A percentile compares a stretch with the other conserved stretches of the same genome.
Evolutionary conservation across 2,797 vertebrate species (phyloP).

Genomic region (Poeciliopsis infans): DNA sequence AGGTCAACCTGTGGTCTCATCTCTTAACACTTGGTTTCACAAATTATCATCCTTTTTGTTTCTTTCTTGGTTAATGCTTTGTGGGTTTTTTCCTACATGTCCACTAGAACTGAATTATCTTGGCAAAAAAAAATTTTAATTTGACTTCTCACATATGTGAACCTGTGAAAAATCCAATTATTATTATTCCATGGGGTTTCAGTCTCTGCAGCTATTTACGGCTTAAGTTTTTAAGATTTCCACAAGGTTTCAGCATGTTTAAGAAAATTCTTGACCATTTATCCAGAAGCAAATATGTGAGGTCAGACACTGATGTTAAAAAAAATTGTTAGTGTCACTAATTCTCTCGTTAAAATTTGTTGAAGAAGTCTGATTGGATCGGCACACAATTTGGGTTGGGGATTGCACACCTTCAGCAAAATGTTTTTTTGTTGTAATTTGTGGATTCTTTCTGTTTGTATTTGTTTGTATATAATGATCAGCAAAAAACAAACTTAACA

Average conservation of each 20-base stretch:
- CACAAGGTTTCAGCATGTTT: not conserved
- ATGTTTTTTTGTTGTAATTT: not conserved
- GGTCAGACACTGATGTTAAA: not conserved
- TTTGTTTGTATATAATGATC: not conserved
- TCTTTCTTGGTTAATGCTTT: constrained; percentile 12
- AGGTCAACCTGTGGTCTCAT: constrained; percentile 18
- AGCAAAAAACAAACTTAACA: not conserved
- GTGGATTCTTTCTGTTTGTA: not conserved
- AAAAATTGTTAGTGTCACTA: not conserved
- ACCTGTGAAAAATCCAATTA: not conserved
- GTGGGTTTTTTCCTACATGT: not conserved
- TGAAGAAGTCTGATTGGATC: not conserved
- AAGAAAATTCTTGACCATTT: not conserved
- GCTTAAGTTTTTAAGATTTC: not conserved
- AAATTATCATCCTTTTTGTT: constrained; percentile 5
- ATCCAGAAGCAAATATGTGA: not conserved
- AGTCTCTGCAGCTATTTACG: not conserved
- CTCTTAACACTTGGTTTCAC: constrained; percentile 32
- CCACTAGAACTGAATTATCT: not conserved
- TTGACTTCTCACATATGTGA: not conserved
- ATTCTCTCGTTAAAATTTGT: not conserved
- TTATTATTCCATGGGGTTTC: not conserved
- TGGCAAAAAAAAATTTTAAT: not conserved
- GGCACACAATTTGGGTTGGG: not conserved
- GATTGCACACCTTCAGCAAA: not conserved